A percentile compares a stretch with the other conserved stretches of the same genome.
Conservation (phyloP, 1,140 invertebrate genomes). For the Mycetomoellerius zeteki region DNA sequence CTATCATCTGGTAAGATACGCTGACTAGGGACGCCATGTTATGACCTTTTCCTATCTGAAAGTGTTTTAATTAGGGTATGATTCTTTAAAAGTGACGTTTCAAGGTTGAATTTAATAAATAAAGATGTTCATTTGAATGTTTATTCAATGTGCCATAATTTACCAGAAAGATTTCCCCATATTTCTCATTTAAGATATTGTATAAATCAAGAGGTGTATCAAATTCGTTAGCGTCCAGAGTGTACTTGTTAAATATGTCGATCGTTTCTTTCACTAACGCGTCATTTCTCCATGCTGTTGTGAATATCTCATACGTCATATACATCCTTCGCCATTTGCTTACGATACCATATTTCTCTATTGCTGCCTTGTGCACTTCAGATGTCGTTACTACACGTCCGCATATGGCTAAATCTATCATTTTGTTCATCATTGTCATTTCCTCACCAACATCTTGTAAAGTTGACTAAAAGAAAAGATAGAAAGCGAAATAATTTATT, state of each 20-base stretch:
- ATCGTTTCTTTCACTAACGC: conserved; percentile 75
- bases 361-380: conserved; percentile 84
- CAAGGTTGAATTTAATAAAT: not conserved
- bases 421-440: conserved; percentile 84
- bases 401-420: conserved; percentile 89
- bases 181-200: conserved; percentile 73
- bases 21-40: conserved; percentile 83
- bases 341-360: conserved; percentile 82
- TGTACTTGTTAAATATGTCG: conserved; percentile 76
- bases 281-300: conserved; percentile 66
- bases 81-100: not conserved
- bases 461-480: conserved; percentile 80
- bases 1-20: conserved; percentile 87
- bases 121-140: not conserved
- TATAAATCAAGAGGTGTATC: conserved; percentile 79
- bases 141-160: conserved; percentile 3
- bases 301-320: conserved; percentile 37
- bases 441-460: conserved; percentile 82
- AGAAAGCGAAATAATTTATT: conserved; percentile 23
- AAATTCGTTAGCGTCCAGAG: conserved; percentile 75
- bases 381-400: conserved; percentile 88
- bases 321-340: not conserved
- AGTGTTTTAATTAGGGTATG: not conserved
- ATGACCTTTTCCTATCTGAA: conserved; percentile 80
- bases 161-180: conserved; percentile 26